These are phyloP conservation scores for Syngnathus floridae DNA, from an alignment of 2,113 vertebrate species.

Conservation along the genomic window DNA sequence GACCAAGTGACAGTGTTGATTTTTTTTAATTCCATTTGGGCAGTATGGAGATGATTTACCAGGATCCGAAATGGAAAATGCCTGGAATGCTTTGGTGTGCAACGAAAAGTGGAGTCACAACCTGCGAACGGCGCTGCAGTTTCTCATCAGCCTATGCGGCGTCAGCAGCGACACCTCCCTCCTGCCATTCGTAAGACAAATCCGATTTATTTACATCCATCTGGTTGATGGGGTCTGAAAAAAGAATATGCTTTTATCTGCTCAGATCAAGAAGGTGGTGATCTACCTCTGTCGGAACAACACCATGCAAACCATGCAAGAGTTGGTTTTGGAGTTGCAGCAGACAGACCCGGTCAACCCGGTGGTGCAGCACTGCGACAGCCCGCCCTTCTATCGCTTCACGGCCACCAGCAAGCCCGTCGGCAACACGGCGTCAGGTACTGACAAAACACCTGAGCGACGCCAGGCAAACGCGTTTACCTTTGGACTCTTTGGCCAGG, in stretches of 20 bases:
- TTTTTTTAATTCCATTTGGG: not conserved
- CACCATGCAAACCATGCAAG: constrained; percentile 95
- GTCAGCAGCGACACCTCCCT: constrained; percentile 93
- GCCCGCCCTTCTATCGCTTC: constrained; percentile 92
- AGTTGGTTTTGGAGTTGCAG: constrained; percentile 90
- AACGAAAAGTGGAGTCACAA: constrained; percentile 96
- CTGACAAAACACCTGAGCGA: not conserved
- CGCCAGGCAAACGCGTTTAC: not conserved
- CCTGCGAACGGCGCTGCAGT: constrained; percentile 86
- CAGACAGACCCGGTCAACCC: constrained; percentile 95
- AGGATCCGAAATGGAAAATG: constrained; percentile 93
- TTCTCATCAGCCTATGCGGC: constrained; percentile 91
- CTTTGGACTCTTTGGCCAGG: constrained; percentile 60
- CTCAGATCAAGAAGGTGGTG: constrained; percentile 93
- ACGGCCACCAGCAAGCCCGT: constrained; percentile 84
- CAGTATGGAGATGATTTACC: constrained; percentile 95
- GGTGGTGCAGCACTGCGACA: constrained; percentile 91
- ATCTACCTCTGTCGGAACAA: constrained; percentile 93
- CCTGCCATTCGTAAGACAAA: constrained; percentile 79
- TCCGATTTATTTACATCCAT: not conserved
- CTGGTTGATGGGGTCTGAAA: not conserved
- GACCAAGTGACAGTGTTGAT: not conserved
- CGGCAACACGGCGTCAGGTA: constrained; percentile 83
- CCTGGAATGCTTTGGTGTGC: constrained; percentile 91
- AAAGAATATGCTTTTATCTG: not conserved